Base-by-base conservation (phyloP, 2,888 invertebrate genomes). In the Auanema freiburgensis region DNA sequence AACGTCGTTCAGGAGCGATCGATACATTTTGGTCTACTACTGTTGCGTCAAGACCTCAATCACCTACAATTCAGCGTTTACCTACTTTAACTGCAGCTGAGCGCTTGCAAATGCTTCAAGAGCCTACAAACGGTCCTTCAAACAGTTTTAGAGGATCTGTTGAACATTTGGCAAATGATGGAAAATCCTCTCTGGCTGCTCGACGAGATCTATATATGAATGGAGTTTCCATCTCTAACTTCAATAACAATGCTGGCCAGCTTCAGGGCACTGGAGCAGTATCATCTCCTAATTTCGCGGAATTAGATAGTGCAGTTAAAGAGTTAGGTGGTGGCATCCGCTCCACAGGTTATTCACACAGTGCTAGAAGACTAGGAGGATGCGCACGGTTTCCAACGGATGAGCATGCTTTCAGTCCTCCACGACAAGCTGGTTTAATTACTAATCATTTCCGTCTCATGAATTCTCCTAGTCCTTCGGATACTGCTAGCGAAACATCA, bases 371-470 rank as follows among this genome's bases (percentile, higher is more conserved):
- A 58, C 50, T 67, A 16, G 71, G 72, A 12, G 79, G 77, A 41
- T 81, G 80, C 55, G 79, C 69, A 12, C 65, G 78, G 44, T 81
- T 81, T 59, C 81, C 81, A 11, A 78, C 77, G 1, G 76, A 72
- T 3, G 77, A 79, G 8, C 61, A 71, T 44, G 68, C 69, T 14
- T 65, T 74, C 46, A 71, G 76, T n/a, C 74, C 76, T 1, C 62
- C 67, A 46, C 65, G 69, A 23, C 59, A 62, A 16, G 63, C 65
- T 58, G 18, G 65, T 41, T 21, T 46, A 21, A 43, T 54, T 40
- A 46, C 42, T 16, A 33, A 33, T 33, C 74, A 71, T 57, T 74
- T 72, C 12, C 56, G 62, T 16, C 51, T 42, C n/a, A 46, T 46
- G 10, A 46, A 46, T 21, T 43, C 62, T 11, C 74, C 74, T 4